phyloP scores from a whole-genome alignment of 2,113 vertebrate genomes.

The Jacana jacana region DNA sequence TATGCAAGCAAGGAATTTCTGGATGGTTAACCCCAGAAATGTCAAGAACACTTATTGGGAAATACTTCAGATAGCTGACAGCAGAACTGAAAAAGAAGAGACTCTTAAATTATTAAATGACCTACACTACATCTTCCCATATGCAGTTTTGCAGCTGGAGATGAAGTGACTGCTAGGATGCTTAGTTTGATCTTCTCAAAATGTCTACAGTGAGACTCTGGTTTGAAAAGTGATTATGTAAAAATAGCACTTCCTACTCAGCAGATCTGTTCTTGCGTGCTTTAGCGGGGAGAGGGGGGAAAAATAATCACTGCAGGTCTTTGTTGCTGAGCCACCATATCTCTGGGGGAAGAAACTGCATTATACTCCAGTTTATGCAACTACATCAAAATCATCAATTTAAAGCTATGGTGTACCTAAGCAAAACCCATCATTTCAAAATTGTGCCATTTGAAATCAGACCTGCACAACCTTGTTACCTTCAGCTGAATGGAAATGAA shows the following conservation, averaged over 20 bases:
- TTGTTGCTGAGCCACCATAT: conserved; percentile 9
- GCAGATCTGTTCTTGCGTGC: conserved; percentile 53
- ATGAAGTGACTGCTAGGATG: background rate
- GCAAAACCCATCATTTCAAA: conserved; percentile 10
- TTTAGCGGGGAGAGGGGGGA: background rate
- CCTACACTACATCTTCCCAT: background rate
- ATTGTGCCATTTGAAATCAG: conserved; percentile 30
- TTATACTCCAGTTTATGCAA: conserved; percentile 31
- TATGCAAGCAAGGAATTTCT: background rate
- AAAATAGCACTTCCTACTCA: conserved; percentile 69
- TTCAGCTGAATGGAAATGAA: conserved; percentile 40
- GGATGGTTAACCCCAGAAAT: background rate
- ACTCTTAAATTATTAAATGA: background rate
- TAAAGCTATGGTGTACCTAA: conserved; percentile 24
- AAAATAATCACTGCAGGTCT: background rate
- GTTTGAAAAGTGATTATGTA: conserved; percentile 49
- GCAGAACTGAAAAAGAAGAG: background rate
- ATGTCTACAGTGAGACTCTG: conserved; percentile 25
- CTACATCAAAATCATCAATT: conserved; percentile 31
- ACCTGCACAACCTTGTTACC: conserved; percentile 39
- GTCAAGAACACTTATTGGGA: background rate
- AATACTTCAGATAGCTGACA: background rate
- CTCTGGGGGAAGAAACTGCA: background rate
- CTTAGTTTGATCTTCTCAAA: conserved; percentile 25
- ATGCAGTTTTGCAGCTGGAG: conserved; percentile 10